Evolutionary conservation across 2,113 vertebrate species (phyloP).

Genomic region (Brevimyrus niger): DNA sequence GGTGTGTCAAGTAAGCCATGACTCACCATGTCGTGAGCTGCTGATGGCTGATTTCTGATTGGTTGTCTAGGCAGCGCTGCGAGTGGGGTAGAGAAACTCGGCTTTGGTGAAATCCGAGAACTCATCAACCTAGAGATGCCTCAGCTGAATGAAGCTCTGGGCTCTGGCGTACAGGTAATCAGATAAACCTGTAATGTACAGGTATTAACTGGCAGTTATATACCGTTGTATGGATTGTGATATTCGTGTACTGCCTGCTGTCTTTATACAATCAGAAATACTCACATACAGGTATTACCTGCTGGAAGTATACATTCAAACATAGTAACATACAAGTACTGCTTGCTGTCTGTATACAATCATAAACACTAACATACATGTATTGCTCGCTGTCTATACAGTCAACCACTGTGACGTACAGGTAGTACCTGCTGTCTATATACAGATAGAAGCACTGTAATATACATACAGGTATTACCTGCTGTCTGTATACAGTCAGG

Average conservation of each 20-base stretch:
- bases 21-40: neutral
- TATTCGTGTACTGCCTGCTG: neutral
- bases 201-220: neutral
- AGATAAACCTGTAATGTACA: neutral
- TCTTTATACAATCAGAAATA: neutral
- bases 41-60: neutral
- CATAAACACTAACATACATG: neutral
- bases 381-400: neutral
- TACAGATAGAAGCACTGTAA: neutral
- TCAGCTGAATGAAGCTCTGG: slow-evolving; percentile 33
- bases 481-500: neutral
- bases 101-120: slow-evolving; percentile 33
- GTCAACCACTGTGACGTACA: neutral
- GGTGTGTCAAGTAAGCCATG: neutral
- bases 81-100: slow-evolving; percentile 27
- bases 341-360: neutral
- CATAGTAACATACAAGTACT: neutral
- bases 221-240: neutral
- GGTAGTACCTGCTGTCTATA: neutral
- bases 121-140: slow-evolving; percentile 49
- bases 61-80: slow-evolving; percentile 32
- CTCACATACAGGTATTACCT: neutral
- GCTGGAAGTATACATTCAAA: neutral
- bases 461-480: neutral
- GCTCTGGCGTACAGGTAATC: neutral